Conservation (phyloP, 2,888 invertebrate genomes). For the Odontomyia ornata region DNA sequence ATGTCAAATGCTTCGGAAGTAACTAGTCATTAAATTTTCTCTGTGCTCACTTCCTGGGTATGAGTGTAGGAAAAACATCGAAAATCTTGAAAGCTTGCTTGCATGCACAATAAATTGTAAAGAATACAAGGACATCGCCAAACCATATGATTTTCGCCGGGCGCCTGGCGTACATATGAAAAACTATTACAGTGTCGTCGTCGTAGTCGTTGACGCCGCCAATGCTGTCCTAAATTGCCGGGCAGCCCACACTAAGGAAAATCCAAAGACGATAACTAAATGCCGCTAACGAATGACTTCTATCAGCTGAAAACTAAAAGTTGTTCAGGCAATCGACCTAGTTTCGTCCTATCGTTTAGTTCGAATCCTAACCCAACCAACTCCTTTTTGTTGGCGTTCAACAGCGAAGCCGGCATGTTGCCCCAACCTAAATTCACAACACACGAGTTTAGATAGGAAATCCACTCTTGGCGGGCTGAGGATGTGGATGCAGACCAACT, state of each 20-base stretch:
- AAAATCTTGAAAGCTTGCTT: no score
- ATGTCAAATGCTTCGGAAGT: no score
- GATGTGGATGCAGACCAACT: constrained; percentile 8
- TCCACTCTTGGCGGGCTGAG: neutral
- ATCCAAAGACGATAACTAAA: neutral
- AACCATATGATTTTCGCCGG: constrained; percentile 45
- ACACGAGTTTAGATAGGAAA: neutral
- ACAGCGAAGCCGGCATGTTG: constrained; percentile 24
- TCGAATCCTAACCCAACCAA: constrained; percentile 28
- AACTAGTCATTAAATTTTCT: no score
- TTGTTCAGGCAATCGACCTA: constrained; percentile 47
- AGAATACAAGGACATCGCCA: constrained; percentile 38
- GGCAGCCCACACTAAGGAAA: neutral
- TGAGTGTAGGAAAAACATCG: no score
- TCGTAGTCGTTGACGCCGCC: constrained; percentile 27
- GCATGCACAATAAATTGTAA: neutral
- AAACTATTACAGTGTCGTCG: constrained; percentile 12
- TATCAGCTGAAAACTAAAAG: constrained; percentile 32
- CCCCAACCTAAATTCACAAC: constrained; percentile 23
- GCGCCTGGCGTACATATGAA: constrained; percentile 35
- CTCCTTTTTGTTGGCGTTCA: constrained; percentile 17
- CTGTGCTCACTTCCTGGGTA: no score
- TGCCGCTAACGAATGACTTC: constrained; percentile 5
- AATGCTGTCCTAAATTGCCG: neutral
- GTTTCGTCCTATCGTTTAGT: constrained; percentile 17